Evolutionary conservation across 1,140 invertebrate species (phyloP).

Genomic region (Drosophila setifemur): DNA sequence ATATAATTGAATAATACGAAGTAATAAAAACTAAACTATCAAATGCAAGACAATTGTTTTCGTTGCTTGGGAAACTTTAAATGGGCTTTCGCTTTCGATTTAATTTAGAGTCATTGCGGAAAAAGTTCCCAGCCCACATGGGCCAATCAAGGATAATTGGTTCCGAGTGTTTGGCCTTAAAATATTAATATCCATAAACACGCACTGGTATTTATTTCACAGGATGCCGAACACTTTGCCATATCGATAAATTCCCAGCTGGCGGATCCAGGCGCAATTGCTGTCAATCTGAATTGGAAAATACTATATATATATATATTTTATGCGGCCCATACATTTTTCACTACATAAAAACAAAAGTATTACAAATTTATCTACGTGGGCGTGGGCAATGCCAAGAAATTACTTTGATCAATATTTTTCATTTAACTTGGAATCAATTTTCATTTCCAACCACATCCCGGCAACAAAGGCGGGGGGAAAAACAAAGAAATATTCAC

Average conservation of each 20-base stretch:
- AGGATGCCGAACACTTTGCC: constrained; percentile 10
- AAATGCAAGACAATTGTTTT: constrained; percentile 20
- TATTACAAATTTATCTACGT: constrained; percentile 35
- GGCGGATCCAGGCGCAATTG: constrained; percentile 7
- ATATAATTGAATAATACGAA: constrained; percentile 51
- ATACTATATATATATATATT: constrained; percentile 7
- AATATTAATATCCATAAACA: constrained; percentile 42
- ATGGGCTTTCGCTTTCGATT: no score
- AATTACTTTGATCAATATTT: constrained; percentile 71
- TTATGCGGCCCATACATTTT: constrained; percentile 20
- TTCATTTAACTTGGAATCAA: constrained; percentile 63
- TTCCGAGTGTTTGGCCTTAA: not conserved
- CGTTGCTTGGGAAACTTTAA: not conserved
- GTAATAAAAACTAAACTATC: constrained; percentile 67
- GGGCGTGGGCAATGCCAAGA: constrained; percentile 9
- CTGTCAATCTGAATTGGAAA: constrained; percentile 20
- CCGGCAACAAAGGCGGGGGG: constrained; percentile 1
- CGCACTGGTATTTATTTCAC: constrained; percentile 26
- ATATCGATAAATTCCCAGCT: constrained; percentile 14
- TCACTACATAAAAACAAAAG: constrained; percentile 34
- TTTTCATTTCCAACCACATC: constrained; percentile 58
- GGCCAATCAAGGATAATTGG: not conserved
- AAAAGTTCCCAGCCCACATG: not conserved
- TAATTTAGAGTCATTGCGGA: no score
- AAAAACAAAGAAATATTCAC: constrained; percentile 36